These are phyloP conservation scores for Pteruthius melanotis DNA, from an alignment of 2,113 vertebrate genomes.

Conservation along the genomic window DNA sequence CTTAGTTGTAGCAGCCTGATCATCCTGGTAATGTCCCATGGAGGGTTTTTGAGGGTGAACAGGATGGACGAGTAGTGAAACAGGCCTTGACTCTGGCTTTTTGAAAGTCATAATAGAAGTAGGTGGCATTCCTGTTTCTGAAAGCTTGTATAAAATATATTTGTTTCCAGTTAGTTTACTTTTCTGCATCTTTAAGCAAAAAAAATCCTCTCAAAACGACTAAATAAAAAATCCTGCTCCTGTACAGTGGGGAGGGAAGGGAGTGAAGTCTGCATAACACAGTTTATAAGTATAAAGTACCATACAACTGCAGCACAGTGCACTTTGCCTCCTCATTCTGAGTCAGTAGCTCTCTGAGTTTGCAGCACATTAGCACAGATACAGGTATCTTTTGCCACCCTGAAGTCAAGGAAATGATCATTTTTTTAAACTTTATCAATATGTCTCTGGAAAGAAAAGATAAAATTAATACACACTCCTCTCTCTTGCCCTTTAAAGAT, in stretches of 20 bases:
- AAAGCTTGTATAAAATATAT: neutral
- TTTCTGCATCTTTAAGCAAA: neutral
- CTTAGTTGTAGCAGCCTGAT: neutral
- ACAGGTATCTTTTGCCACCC: neutral
- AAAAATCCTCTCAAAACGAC: neutral
- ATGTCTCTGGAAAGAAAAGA: neutral
- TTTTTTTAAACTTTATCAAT: neutral
- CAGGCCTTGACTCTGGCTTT: neutral
- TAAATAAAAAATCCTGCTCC: neutral
- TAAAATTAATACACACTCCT: neutral
- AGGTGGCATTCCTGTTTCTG: neutral
- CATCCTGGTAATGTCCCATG: neutral
- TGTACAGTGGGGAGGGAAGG: neutral
- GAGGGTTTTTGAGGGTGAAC: neutral
- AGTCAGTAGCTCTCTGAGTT: neutral
- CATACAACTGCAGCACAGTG: accelerated
- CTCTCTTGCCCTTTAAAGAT: neutral
- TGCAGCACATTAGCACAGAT: neutral
- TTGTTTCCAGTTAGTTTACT: neutral
- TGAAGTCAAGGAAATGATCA: neutral
- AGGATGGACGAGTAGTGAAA: neutral
- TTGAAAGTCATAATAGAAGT: neutral
- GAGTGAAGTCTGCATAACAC: neutral
- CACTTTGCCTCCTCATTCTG: neutral
- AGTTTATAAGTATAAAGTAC: neutral